Percentiles rank a stretch among this genome's conserved stretches.
phyloP scores from a whole-genome alignment of 2,888 invertebrate genomes.

The Nesidiocoris tenuis region DNA sequence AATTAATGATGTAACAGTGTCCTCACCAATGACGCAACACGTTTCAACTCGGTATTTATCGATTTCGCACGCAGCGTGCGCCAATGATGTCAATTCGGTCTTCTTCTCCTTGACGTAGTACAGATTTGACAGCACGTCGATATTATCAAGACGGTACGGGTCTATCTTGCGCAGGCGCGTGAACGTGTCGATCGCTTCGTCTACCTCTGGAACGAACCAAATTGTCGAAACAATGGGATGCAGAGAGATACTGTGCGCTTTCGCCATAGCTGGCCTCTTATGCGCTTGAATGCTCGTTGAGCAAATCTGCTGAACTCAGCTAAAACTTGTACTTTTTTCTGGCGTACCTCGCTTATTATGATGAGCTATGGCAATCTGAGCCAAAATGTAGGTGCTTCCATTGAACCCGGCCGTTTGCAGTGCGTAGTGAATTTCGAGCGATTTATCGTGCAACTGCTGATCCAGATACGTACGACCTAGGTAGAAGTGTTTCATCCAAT shows the following conservation, averaged over 20 bases:
- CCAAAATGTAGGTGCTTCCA: constrained; percentile 82
- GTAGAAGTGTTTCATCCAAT: constrained; percentile 95
- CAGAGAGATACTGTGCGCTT: too few relatives aligned
- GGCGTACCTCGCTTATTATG: constrained; percentile 85
- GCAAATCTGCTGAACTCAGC: too few relatives aligned
- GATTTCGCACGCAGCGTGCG: constrained; percentile 88
- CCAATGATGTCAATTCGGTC: constrained; percentile 87
- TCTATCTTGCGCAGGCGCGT: constrained; percentile 79
- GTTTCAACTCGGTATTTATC: constrained; percentile 97
- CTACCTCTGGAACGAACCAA: constrained; percentile 73
- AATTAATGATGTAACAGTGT: too few relatives aligned
- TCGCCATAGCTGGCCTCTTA: too few relatives aligned
- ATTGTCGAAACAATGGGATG: too few relatives aligned
- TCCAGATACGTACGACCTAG: constrained; percentile 86
- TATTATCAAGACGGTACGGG: constrained; percentile 90
- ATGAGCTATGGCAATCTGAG: constrained; percentile 89
- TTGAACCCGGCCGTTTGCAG: constrained; percentile 78
- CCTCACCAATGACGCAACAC: constrained; percentile 89
- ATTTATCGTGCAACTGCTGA: constrained; percentile 85
- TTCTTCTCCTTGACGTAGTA: constrained; percentile 91
- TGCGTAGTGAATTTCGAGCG: constrained; percentile 76
- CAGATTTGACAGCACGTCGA: constrained; percentile 95
- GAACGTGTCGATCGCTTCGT: constrained; percentile 82
- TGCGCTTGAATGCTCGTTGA: too few relatives aligned
- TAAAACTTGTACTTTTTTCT: too few relatives aligned